Evolutionary conservation across 92 coral and sea anemone genomes (phyloP), one percentile per base, ranked within the genome.

Genomic region (Phenganax subtilis): DNA sequence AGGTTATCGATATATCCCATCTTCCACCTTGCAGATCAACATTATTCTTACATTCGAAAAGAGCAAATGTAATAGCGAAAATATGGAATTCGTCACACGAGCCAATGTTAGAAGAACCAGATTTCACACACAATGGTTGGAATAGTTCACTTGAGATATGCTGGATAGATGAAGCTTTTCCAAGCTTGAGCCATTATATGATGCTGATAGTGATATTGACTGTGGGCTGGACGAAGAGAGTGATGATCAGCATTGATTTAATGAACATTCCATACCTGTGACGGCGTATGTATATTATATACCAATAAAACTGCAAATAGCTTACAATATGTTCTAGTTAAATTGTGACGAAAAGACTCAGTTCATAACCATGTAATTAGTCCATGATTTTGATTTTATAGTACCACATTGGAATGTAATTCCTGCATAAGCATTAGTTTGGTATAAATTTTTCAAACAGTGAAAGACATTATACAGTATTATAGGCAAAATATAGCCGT

Each of bases 81-180:
- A 71, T 71, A 47, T 71, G 75, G 75, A 71, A 71, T 47, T 71
- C 75, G 17, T 71, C 75, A 12, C 55, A 71, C 57, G 7, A 37
- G 16, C 55, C 55, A 53, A 12, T 71, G 55, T 44, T 71, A 37
- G 57, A 71, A 31, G 55, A 30, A 51, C 75, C 75, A 69, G 75
- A 69, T 53, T 53, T 71, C 57, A 53, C 57, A 71, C 75, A 71
- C 55, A 47, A 47, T 71, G 75, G 75, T 47, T 71, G 75, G 75
- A 71, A 71, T 53, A 71, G 75, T 47, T 47, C n/a, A 47, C 75
- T 71, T 47, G 55, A 71, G 57, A 71, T 71, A 47, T 47, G 57
- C 55, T 71, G 75, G 75, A 71, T 71, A 28, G 75, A 71, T 47
- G 55, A 71, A 53, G 75, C 75, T 47, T 71, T 51, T 53, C 75